phyloP scores from a whole-genome alignment of 2,888 invertebrate genomes.

The Margaritifera margaritifera region DNA sequence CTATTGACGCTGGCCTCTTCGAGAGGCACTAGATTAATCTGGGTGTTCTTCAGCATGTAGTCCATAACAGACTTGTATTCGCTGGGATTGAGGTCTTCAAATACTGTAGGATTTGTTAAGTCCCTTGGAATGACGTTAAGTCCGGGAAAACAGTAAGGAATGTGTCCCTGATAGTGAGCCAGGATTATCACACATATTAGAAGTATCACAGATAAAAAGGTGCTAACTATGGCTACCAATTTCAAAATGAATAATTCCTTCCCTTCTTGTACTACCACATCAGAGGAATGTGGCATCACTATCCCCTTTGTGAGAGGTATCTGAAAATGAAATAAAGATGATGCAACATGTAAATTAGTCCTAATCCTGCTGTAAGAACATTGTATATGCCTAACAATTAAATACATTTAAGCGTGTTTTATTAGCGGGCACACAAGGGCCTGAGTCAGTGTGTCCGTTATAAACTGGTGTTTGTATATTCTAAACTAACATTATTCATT shows the following conservation, averaged over 20 bases:
- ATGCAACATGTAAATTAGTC: too few species aligned
- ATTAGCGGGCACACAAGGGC: too few species aligned
- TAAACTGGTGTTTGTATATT: too few species aligned
- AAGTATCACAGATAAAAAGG: slow-evolving; percentile 33
- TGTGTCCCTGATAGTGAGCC: slow-evolving; percentile 28
- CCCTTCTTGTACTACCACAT: not conserved
- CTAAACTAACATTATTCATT: too few species aligned
- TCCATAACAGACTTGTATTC: slow-evolving; percentile 54
- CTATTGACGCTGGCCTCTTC: slow-evolving; percentile 46
- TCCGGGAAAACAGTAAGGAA: slow-evolving; percentile 47
- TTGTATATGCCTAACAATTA: too few species aligned
- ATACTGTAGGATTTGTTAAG: slow-evolving; percentile 48
- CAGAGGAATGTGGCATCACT: not conserved
- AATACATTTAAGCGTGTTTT: too few species aligned
- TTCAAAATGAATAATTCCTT: slow-evolving; percentile 12
- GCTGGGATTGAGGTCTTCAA: slow-evolving; percentile 54
- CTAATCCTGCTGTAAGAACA: too few species aligned
- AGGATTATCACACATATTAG: slow-evolving; percentile 34
- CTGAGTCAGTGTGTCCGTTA: too few species aligned
- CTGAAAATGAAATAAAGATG: slow-evolving; percentile 4
- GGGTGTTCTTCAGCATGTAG: slow-evolving; percentile 44
- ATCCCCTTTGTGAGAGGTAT: slow-evolving; percentile 4
- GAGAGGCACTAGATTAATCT: slow-evolving; percentile 44
- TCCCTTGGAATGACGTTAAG: slow-evolving; percentile 36
- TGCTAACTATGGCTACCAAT: slow-evolving; percentile 23